Conservation (phyloP, 2,113 vertebrate species). For the Egretta garzetta region DNA sequence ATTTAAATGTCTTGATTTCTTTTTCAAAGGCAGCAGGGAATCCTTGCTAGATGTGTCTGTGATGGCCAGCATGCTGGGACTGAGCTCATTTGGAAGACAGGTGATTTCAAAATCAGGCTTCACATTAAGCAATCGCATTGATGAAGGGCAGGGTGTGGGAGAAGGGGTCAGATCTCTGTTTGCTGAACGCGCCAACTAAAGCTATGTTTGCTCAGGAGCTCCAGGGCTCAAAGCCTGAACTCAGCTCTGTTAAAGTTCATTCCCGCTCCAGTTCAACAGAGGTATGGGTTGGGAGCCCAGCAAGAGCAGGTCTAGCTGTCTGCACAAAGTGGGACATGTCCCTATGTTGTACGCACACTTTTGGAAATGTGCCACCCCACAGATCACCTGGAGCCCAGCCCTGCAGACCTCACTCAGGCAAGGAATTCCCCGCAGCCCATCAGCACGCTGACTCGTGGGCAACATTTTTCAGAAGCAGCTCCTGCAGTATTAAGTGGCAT, state of each 20-base stretch:
- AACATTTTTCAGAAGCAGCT: not conserved
- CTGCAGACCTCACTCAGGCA: not conserved
- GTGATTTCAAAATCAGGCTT: conserved; percentile 24
- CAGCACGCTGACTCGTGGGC: not conserved
- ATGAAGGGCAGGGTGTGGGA: not conserved
- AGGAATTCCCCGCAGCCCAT: not conserved
- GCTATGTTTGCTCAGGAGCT: not conserved
- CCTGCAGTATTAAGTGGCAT: not conserved
- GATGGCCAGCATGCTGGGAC: not conserved
- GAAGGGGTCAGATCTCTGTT: not conserved
- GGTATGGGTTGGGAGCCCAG: not conserved
- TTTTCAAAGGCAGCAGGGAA: not conserved
- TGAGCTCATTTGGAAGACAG: not conserved
- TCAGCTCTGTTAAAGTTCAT: not conserved
- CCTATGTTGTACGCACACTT: rapidly evolving
- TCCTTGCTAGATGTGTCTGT: not conserved
- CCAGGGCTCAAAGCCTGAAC: not conserved
- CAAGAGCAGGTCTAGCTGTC: not conserved
- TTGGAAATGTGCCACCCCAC: not conserved
- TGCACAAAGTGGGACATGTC: not conserved
- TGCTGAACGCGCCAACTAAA: not conserved
- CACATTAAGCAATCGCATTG: not conserved
- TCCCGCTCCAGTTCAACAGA: not conserved
- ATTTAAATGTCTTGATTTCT: not conserved
- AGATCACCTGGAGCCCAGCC: not conserved